phyloP scores from a whole-genome alignment of 2,888 invertebrate genomes.

The Morpho deidamia region DNA sequence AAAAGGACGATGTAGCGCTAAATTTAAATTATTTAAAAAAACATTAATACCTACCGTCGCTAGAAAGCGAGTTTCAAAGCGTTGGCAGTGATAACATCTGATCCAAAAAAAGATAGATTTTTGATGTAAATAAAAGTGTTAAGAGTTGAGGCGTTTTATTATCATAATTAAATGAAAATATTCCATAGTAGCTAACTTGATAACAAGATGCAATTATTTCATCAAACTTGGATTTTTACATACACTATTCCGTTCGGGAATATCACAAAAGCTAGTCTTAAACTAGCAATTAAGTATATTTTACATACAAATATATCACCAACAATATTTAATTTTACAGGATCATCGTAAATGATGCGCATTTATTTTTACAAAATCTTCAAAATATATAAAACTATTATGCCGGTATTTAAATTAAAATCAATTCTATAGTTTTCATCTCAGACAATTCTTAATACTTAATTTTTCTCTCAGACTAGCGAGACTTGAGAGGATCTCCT shows the following conservation, averaged over 20 bases:
- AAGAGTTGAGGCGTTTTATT: constrained; percentile 60
- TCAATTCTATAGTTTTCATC: no score
- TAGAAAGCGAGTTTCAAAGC: no score
- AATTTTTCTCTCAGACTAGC: no score
- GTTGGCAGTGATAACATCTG: no score
- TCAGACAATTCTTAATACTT: no score
- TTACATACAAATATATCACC: constrained; percentile 24
- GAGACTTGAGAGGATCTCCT: no score
- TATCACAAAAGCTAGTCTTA: constrained; percentile 48
- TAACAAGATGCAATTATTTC: constrained; percentile 50
- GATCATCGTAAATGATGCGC: constrained; percentile 26
- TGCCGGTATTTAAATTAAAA: no score
- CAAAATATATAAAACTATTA: no score
- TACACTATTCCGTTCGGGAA: constrained; percentile 38
- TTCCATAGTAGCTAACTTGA: constrained; percentile 43
- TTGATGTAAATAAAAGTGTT: constrained; percentile 29
- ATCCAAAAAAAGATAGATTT: no score
- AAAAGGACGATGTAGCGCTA: no score
- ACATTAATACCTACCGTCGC: no score
- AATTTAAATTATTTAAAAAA: no score
- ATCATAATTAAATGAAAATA: constrained; percentile 52
- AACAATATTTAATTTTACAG: constrained; percentile 18
- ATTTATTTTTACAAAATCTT: background rate
- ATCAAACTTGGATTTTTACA: constrained; percentile 32
- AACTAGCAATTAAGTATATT: constrained; percentile 24